phyloP scores from a whole-genome alignment of 2,797 vertebrate species.

The Carcharodon carcharias region DNA sequence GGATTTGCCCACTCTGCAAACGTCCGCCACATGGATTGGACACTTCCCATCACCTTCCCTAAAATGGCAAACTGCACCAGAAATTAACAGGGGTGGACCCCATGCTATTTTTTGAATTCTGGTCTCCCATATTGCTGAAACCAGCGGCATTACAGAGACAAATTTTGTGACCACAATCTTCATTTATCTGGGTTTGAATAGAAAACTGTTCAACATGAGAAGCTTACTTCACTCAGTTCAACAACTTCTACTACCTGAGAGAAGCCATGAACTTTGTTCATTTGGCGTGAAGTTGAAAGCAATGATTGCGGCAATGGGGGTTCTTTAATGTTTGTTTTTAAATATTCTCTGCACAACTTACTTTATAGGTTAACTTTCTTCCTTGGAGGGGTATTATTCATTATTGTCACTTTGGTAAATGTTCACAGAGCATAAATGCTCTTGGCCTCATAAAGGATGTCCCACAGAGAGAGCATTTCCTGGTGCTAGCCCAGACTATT shows the following conservation, averaged over 20 bases:
- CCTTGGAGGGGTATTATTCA: not conserved
- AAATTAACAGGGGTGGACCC: too few relatives aligned
- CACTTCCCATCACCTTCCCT: too few relatives aligned
- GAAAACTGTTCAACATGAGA: not conserved
- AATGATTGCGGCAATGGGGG: not conserved
- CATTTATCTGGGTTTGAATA: not conserved
- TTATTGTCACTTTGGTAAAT: not conserved
- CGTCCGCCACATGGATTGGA: too few relatives aligned
- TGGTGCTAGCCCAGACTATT: not conserved
- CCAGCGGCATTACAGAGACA: not conserved
- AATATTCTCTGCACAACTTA: slow-evolving; percentile 9
- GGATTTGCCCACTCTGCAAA: too few relatives aligned
- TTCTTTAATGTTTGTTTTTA: not conserved
- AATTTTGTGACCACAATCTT: not conserved
- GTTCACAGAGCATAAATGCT: not conserved
- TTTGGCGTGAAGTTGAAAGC: not conserved
- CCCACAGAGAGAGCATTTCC: not conserved
- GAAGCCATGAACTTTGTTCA: not conserved
- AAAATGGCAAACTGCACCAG: too few relatives aligned
- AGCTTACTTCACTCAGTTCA: not conserved
- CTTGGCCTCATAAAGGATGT: not conserved
- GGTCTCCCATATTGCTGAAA: not conserved
- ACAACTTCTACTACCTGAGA: not conserved
- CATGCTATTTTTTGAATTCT: too few relatives aligned
- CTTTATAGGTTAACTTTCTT: not conserved